Conservation (phyloP, 2,113 vertebrate genomes). For the Campylomormyrus tamandua region DNA sequence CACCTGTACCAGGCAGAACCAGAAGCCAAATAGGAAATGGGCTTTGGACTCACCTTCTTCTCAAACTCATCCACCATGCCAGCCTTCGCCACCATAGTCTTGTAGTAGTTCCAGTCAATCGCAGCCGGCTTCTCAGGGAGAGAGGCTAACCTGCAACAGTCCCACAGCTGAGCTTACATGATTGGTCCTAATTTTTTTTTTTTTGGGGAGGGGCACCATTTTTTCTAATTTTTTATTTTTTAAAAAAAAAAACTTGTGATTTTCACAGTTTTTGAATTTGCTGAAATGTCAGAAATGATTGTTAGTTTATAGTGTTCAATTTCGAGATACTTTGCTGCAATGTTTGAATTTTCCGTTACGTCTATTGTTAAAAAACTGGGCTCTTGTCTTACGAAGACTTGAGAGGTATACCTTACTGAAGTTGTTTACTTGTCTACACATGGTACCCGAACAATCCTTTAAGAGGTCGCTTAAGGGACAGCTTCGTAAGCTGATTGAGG, state of each 20-base stretch:
- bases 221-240: too few species aligned
- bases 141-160: slow-evolving; percentile 58
- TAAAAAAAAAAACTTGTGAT: background rate
- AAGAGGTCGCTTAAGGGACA: too few species aligned
- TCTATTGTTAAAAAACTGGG: background rate
- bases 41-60: slow-evolving; percentile 74
- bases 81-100: slow-evolving; percentile 59
- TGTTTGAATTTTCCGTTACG: background rate
- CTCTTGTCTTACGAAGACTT: too few species aligned
- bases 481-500: too few species aligned
- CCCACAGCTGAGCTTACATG: background rate
- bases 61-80: slow-evolving; percentile 94
- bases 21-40: background rate
- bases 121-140: slow-evolving; percentile 70
- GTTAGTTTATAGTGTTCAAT: background rate
- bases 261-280: background rate
- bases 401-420: too few species aligned
- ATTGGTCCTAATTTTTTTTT: background rate
- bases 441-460: too few species aligned
- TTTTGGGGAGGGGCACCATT: background rate
- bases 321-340: background rate
- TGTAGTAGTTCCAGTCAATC: slow-evolving; percentile 88
- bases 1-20: background rate
- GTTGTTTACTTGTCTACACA: too few species aligned
- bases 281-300: background rate